These are phyloP conservation scores for Dermatemys mawii DNA, from an alignment of 2,113 vertebrate genomes.

Conservation along the genomic window DNA sequence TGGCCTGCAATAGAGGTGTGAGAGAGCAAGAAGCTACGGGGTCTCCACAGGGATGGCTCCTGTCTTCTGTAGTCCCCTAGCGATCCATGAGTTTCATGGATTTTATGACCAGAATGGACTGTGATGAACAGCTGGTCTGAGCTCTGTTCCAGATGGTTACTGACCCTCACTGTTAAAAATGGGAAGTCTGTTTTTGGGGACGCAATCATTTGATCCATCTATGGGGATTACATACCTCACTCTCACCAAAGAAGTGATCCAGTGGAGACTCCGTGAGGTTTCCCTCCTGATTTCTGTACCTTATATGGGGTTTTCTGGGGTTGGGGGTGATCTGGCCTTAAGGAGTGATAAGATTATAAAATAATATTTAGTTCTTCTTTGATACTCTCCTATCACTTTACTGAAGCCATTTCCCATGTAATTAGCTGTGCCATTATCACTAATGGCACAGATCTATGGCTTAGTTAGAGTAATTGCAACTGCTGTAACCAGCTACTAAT, in stretches of 20 bases:
- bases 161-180: not conserved
- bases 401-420: not conserved
- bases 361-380: not conserved
- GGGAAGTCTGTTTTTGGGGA: not conserved
- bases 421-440: not conserved
- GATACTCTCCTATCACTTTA: not conserved
- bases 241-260: not conserved
- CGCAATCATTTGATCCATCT: not conserved
- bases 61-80: not conserved
- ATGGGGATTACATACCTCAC: not conserved
- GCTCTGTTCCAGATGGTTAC: not conserved
- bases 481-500: not conserved
- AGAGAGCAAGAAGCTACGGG: not conserved
- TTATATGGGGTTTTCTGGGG: not conserved
- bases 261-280: not conserved
- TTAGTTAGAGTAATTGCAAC: not conserved
- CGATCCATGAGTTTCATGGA: not conserved
- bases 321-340: not conserved
- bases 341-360: not conserved
- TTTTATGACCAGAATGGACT: not conserved
- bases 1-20: not conserved
- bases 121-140: not conserved
- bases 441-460: not conserved
- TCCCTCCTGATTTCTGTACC: not conserved
- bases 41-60: not conserved